Evolutionary conservation across 2,888 invertebrate genomes (phyloP).

Genomic region (Candidula unifasciata): DNA sequence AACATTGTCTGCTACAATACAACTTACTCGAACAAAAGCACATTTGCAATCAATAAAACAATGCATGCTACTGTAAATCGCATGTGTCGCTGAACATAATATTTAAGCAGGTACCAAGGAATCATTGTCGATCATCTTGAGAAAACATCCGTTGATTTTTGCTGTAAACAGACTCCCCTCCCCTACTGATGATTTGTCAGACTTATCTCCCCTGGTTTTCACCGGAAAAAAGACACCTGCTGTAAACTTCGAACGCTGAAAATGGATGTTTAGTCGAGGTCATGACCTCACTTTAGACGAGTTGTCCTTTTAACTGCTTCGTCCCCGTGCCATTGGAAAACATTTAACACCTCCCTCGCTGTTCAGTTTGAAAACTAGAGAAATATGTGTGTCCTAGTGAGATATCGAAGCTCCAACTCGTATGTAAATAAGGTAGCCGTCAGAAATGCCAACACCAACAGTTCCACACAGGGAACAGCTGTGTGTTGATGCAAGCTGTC

Average conservation of each 20-base stretch:
- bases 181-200: slow-evolving; percentile 43
- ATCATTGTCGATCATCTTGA: slow-evolving; percentile 57
- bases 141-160: slow-evolving; percentile 17
- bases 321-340: no score
- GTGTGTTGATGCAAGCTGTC: no score
- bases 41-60: slow-evolving; percentile 60
- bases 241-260: background rate
- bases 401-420: no score
- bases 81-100: slow-evolving; percentile 64
- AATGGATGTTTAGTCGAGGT: no score
- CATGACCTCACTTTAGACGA: no score
- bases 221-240: background rate
- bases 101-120: slow-evolving; percentile 69
- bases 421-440: no score
- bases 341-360: no score
- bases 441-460: no score
- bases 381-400: no score
- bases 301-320: no score
- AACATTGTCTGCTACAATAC: background rate
- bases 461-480: no score
- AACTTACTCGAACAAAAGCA: slow-evolving; percentile 67
- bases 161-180: slow-evolving; percentile 47
- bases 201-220: slow-evolving; percentile 29
- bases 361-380: no score
- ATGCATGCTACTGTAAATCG: slow-evolving; percentile 62